Percentiles rank a stretch among this genome's conserved stretches.
Conservation (phyloP, 2,113 vertebrate genomes). For the Perca fluviatilis region DNA sequence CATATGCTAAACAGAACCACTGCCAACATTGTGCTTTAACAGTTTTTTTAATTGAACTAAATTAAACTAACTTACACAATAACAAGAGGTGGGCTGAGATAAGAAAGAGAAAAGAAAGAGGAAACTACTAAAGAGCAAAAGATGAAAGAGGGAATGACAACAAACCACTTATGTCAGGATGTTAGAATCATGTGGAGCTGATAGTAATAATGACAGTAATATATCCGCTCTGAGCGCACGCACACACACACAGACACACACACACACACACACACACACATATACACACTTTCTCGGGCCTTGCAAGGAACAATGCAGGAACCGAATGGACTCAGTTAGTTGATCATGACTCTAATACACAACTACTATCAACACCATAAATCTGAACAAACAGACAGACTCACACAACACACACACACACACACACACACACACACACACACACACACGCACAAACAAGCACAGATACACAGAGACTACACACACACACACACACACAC, state of each 20-base stretch:
- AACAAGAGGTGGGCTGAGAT: neutral
- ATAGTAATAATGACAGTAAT: constrained; percentile 57
- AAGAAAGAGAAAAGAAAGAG: neutral
- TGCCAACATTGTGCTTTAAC: neutral
- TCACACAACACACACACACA: no score
- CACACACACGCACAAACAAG: constrained; percentile 6
- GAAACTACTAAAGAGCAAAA: neutral
- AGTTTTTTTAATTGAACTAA: neutral
- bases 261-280: constrained; percentile 27
- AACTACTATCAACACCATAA: constrained; percentile 57
- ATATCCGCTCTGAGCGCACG: constrained; percentile 33
- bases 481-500: constrained; percentile 11
- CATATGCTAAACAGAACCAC: neutral
- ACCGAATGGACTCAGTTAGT: constrained; percentile 53
- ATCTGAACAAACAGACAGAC: constrained; percentile 19
- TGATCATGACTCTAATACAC: constrained; percentile 73
- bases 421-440: constrained; percentile 3
- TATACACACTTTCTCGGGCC: constrained; percentile 32
- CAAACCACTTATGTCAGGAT: constrained; percentile 70
- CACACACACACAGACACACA: constrained; percentile 34
- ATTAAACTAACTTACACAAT: neutral
- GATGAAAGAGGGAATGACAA: constrained; percentile 35
- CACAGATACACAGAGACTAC: no score
- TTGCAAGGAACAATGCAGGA: constrained; percentile 27
- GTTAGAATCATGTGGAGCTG: constrained; percentile 46